These are phyloP conservation scores for Drosophila pseudoananassae DNA, from an alignment of 1,140 invertebrate species.

Conservation along the genomic window DNA sequence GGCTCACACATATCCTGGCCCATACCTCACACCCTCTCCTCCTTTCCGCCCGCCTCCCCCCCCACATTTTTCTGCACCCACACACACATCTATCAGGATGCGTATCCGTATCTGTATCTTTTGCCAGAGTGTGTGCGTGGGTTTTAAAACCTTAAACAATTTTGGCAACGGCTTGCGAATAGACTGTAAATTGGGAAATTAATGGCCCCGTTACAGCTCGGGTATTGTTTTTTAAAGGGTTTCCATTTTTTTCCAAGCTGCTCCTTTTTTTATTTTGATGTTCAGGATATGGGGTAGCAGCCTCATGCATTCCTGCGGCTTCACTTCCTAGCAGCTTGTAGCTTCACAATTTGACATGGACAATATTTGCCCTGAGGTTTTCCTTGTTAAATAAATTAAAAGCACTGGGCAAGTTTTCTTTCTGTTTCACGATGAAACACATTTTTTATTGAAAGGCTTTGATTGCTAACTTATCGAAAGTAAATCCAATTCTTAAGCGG, in stretches of 20 bases:
- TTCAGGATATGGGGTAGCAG: conserved; percentile 7
- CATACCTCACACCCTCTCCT: background rate
- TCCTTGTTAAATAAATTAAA: background rate
- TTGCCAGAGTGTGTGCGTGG: conserved; percentile 38
- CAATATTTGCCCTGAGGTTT: background rate
- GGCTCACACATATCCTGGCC: conserved; percentile 40
- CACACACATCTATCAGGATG: conserved; percentile 49
- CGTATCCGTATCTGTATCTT: conserved; percentile 47
- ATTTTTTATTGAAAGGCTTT: background rate
- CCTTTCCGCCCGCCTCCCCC: background rate
- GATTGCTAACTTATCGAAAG: too few species aligned
- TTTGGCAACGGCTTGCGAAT: conserved; percentile 80
- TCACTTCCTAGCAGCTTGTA: background rate
- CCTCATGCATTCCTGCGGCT: conserved; percentile 26
- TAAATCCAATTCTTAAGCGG: too few species aligned
- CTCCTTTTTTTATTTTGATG: conserved; percentile 12
- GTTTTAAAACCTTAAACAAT: conserved; percentile 81
- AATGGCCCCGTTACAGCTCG: conserved; percentile 78
- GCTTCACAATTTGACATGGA: conserved; percentile 12
- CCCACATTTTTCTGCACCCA: conserved; percentile 4
- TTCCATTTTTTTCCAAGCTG: conserved; percentile 27
- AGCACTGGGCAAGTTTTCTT: background rate
- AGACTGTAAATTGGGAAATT: conserved; percentile 82
- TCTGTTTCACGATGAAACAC: background rate
- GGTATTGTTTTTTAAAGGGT: conserved; percentile 80